Conservation (phyloP, 2,113 vertebrate genomes). For the Tetrax tetrax region DNA sequence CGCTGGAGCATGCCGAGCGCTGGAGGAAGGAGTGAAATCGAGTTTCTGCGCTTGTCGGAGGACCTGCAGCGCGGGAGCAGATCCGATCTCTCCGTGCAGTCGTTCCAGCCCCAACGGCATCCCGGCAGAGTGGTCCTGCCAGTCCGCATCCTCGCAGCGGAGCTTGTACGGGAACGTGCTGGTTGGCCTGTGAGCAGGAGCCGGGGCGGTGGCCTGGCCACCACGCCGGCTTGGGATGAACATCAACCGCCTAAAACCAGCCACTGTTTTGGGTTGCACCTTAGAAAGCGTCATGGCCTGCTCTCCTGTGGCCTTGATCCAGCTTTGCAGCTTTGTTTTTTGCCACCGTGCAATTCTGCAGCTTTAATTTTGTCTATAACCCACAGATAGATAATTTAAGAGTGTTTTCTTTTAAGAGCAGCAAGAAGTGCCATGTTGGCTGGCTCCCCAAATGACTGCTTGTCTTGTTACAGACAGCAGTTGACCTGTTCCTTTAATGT, state of each 20-base stretch:
- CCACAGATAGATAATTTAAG: background rate
- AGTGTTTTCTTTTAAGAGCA: conserved; percentile 11
- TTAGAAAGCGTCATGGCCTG: background rate
- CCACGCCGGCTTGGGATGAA: rapidly evolving
- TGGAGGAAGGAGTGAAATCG: background rate
- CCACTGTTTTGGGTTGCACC: background rate
- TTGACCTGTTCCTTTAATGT: conserved; percentile 62
- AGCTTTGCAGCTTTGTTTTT: background rate
- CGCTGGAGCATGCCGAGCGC: background rate
- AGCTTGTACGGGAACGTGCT: rapidly evolving
- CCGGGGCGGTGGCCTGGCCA: rapidly evolving
- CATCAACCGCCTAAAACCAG: background rate
- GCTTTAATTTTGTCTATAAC: background rate
- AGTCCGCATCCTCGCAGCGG: rapidly evolving
- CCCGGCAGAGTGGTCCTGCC: background rate
- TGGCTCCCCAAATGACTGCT: conserved; percentile 36
- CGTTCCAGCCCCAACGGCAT: rapidly evolving
- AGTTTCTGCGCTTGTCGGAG: background rate
- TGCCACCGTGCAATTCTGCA: background rate
- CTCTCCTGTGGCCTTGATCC: background rate
- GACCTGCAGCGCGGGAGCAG: rapidly evolving
- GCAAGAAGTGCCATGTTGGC: background rate
- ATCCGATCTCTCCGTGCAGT: rapidly evolving
- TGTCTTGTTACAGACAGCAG: conserved; percentile 48
- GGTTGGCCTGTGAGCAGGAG: background rate